Conservation (phyloP, 2,888 invertebrate genomes). For the Clistopyga incitator region DNA sequence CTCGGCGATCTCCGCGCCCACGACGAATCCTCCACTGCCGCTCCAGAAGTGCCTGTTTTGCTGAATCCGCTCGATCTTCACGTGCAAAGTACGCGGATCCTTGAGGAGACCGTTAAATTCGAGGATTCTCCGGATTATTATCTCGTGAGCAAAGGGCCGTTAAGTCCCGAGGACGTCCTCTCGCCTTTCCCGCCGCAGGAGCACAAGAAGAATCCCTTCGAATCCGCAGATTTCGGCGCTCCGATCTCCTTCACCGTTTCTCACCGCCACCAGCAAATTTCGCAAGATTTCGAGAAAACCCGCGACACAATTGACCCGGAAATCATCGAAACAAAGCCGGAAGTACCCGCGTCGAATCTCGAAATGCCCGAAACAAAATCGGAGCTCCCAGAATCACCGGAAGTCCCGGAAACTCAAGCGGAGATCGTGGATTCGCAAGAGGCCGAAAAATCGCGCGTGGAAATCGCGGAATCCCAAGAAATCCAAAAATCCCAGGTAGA, state of each 20-base stretch:
- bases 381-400: conserved; percentile 36
- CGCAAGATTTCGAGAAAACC: conserved; percentile 11
- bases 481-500: background rate
- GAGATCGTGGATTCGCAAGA: conserved; percentile 8
- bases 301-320: background rate
- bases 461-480: background rate
- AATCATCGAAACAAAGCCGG: background rate
- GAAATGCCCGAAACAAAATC: background rate
- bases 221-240: conserved; percentile 29
- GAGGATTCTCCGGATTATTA: conserved; percentile 18
- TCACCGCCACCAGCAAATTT: background rate
- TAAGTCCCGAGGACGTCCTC: conserved; percentile 54
- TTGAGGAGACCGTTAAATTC: background rate
- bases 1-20: conserved; percentile 33
- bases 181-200: background rate
- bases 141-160: conserved; percentile 37
- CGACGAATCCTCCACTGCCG: background rate
- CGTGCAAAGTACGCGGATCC: background rate
- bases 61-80: conserved; percentile 63
- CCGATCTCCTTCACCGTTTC: background rate
- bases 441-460: background rate
- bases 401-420: conserved; percentile 24
- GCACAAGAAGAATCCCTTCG: conserved; percentile 19
- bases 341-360: background rate
- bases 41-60: conserved; percentile 47